A percentile compares a stretch with the other conserved stretches of the same genome.
These are phyloP conservation scores for Tachycineta bicolor DNA, from an alignment of 2,113 vertebrate genomes.

Conservation along the genomic window DNA sequence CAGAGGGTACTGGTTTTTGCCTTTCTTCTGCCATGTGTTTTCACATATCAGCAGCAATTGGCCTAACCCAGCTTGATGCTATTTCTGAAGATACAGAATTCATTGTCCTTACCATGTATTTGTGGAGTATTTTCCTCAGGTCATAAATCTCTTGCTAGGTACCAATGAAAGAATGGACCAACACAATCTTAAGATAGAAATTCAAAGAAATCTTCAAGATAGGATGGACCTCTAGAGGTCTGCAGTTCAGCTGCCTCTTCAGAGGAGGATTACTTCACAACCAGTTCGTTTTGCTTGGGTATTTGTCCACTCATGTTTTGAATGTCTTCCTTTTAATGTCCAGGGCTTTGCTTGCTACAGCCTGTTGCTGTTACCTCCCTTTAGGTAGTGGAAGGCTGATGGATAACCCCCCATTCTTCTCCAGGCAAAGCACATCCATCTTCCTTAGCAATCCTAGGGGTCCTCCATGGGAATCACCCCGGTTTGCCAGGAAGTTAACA, in stretches of 20 bases:
- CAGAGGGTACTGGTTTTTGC: background rate
- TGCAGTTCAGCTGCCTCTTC: background rate
- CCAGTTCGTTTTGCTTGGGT: background rate
- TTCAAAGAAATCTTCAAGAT: background rate
- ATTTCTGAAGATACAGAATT: background rate
- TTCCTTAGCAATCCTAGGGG: background rate
- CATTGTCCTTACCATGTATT: background rate
- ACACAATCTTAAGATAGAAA: background rate
- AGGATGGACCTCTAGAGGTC: background rate
- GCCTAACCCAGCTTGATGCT: background rate
- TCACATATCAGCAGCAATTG: background rate
- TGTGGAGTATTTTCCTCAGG: background rate
- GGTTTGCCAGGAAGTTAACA: background rate
- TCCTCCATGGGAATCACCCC: background rate
- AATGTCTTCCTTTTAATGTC: background rate
- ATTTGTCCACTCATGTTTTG: background rate
- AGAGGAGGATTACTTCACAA: background rate
- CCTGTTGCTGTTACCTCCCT: background rate
- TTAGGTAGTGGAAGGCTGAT: background rate
- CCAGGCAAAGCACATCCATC: background rate
- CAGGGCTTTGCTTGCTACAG: background rate
- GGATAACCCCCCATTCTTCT: background rate
- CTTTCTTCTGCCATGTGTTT: background rate
- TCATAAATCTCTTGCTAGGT: background rate
- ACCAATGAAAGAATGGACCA: background rate